Evolutionary conservation across 2,797 vertebrate genomes (phyloP).

Genomic region (Dipus sagitta): DNA sequence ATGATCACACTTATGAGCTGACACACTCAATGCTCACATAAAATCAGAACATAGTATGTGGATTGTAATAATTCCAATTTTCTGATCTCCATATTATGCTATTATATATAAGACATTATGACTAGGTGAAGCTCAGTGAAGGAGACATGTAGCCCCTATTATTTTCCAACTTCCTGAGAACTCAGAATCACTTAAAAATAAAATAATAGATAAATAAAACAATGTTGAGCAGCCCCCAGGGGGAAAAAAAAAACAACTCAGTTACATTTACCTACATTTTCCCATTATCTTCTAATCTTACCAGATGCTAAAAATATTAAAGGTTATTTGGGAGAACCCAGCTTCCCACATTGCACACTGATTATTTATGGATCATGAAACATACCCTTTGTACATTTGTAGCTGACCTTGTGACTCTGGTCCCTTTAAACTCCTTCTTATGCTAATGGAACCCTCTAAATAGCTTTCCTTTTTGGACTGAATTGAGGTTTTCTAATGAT

Average conservation of each 20-base stretch:
- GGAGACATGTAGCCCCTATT: background rate
- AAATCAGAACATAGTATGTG: background rate
- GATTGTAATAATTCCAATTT: background rate
- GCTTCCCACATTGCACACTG: background rate
- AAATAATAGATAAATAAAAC: background rate
- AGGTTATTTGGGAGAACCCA: background rate
- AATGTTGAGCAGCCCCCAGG: background rate
- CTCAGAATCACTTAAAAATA: slow-evolving; percentile 20
- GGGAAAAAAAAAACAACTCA: background rate
- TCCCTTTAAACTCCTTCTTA: background rate
- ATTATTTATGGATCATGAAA: background rate
- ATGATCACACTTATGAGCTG: background rate
- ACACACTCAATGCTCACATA: background rate
- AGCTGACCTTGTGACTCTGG: background rate
- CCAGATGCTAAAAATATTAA: background rate
- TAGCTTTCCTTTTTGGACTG: background rate
- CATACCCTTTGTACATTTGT: background rate
- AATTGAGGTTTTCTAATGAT: background rate
- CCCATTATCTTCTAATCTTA: background rate
- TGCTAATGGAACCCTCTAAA: background rate
- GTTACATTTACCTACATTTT: background rate
- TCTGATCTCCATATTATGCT: background rate
- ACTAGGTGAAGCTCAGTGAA: background rate
- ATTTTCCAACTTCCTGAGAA: background rate
- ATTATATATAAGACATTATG: background rate